Conservation (phyloP, 2,113 vertebrate genomes). For the Ceyx margarethae region DNA sequence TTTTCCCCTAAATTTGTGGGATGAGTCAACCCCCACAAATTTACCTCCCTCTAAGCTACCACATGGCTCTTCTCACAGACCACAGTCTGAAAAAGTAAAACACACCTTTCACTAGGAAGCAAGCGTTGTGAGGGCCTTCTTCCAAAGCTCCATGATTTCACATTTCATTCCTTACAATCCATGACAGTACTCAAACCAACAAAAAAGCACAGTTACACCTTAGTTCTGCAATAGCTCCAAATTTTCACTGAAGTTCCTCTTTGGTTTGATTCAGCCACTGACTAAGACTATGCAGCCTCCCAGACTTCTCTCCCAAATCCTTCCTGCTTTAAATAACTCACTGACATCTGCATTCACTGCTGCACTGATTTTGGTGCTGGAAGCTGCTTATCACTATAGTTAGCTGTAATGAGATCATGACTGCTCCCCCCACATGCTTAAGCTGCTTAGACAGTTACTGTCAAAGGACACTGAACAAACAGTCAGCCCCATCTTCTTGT, state of each 20-base stretch:
- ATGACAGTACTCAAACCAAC: background rate
- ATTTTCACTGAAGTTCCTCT: background rate
- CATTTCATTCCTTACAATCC: background rate
- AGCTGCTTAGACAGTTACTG: conserved; percentile 45
- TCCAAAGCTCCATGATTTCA: background rate
- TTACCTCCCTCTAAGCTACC: background rate
- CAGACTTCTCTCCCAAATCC: conserved; percentile 34
- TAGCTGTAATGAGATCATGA: conserved; percentile 60
- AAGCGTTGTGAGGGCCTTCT: background rate
- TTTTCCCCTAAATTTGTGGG: background rate
- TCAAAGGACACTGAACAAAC: conserved; percentile 52
- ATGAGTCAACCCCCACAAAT: fast-evolving
- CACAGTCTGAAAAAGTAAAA: background rate
- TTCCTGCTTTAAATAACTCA: conserved; percentile 61
- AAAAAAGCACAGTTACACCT: background rate
- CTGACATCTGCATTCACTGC: conserved; percentile 28
- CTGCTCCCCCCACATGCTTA: conserved; percentile 39
- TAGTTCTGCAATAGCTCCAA: background rate
- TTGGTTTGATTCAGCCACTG: background rate
- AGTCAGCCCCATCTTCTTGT: background rate
- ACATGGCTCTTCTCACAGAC: background rate
- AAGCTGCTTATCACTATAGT: conserved; percentile 50
- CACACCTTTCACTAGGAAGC: background rate
- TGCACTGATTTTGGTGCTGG: conserved; percentile 32
- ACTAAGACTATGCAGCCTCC: background rate